phyloP scores from a whole-genome alignment of 2,113 vertebrate genomes.

The mouse (Mus musculus) region GRCm39 chr5:12377001-12377500 shows the following conservation, averaged over 20 bases:
- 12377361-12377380: background rate
- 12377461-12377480: background rate
- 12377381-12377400: background rate
- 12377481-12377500: background rate
- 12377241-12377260: background rate
- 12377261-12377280: background rate
- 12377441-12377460: background rate
- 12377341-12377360: background rate
- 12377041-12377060: background rate
- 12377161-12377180: background rate
- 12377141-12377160: background rate
- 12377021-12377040: background rate
- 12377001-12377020: background rate
- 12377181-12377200: background rate
- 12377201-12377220: background rate
- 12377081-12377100: background rate
- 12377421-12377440: background rate
- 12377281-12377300: background rate
- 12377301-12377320: background rate
- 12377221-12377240: background rate
- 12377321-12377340: background rate
- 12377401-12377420: background rate
- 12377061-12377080: background rate
- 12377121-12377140: background rate
- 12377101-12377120: background rate